Base-by-base conservation (phyloP, 2,797 vertebrate species). In the Argya squamiceps region DNA sequence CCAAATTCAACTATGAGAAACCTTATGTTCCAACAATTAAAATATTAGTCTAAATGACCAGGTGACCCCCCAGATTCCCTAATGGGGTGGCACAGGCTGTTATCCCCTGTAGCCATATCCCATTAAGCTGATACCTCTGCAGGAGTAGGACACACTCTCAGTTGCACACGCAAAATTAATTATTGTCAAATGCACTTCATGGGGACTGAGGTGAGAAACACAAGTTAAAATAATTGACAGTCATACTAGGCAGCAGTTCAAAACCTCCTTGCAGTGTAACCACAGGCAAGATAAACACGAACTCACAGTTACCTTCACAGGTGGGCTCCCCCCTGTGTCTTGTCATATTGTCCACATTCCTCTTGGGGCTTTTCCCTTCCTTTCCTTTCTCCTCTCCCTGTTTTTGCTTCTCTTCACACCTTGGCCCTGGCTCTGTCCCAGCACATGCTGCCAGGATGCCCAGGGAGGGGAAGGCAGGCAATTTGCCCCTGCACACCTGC, bases 21-120 rank as follows among this genome's bases (percentile, higher is more conserved):
- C 59, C 92, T 86, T 76, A 87, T 89, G 85, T 78, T 92, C 68
- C 63, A 79, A 88, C 84, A 83, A 94, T 94, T 94, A 93, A 96
- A 96, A 97, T 96, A 94, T 93, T 93, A 90, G 76, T 85, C 53
- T 78, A 94, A 64, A 84, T 86, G 87, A 95, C 93, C 79, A 94
- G 82, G 92, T 90, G 52, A 94, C 44, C 60, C 65, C 63, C 53
- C 46, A 39, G 36, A 92, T 76, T 74, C 60, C 84, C 85, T 43
- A 68, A 47, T 32, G 56, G 88, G 82, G 76, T 71, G 50, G 76
- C 69, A 88, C 78, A 89, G 91, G 44, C 82, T 84, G 81, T 88
- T 96, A 91, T 94, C 88, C 94, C 62, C 80, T 73, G 56, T 76
- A 95, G 83, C 65, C 84, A 76, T 53, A 91, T 84, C 89, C 88